A percentile compares a stretch with the other conserved stretches of the same genome.
These are phyloP conservation scores for Julus scandinavius DNA, from an alignment of 2,888 invertebrate species.

Conservation along the genomic window DNA sequence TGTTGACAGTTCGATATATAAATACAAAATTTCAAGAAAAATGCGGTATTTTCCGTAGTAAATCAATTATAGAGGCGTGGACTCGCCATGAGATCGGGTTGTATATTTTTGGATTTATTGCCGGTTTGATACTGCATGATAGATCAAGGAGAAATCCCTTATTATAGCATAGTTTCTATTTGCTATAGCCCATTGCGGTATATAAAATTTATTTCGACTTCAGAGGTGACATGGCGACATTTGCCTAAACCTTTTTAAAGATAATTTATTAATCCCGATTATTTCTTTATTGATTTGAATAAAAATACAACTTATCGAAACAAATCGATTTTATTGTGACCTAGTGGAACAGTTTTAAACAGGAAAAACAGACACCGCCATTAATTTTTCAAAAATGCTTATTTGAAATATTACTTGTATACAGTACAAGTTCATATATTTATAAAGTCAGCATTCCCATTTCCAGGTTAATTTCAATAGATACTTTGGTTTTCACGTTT, in stretches of 20 bases:
- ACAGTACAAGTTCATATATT: too few relatives aligned
- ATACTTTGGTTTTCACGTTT: too few relatives aligned
- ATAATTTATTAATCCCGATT: not conserved
- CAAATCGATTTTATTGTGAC: not conserved
- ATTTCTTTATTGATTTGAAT: not conserved
- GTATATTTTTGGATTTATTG: not conserved
- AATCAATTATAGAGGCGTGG: slow-evolving; percentile 28
- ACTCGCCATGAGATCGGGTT: not conserved
- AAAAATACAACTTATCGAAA: not conserved
- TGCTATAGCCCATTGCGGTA: not conserved
- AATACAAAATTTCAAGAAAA: slow-evolving; percentile 14
- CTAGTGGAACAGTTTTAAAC: not conserved
- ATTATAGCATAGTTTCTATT: not conserved
- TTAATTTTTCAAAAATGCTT: not conserved
- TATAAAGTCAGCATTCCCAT: too few relatives aligned
- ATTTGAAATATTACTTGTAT: too few relatives aligned
- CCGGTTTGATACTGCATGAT: not conserved
- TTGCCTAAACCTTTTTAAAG: not conserved
- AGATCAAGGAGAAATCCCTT: slow-evolving; percentile 38
- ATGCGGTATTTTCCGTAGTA: not conserved
- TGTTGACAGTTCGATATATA: not conserved
- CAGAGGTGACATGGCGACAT: not conserved
- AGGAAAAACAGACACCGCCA: not conserved
- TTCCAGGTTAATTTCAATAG: too few relatives aligned
- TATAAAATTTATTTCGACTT: not conserved